Evolutionary conservation across 1,140 invertebrate genomes (phyloP).

Genomic region (Bombus pyrosoma): DNA sequence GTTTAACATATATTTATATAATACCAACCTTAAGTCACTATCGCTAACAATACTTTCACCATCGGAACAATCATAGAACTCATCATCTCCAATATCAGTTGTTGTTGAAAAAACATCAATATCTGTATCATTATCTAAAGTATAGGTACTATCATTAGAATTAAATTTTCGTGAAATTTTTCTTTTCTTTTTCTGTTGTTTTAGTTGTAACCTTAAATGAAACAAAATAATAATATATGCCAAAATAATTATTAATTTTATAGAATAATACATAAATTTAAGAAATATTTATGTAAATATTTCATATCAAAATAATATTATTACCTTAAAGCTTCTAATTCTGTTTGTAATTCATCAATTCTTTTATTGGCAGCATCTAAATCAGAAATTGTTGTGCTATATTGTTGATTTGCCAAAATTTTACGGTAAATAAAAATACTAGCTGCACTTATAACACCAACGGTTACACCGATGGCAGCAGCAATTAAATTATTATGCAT

Average conservation of each 20-base stretch:
- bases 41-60: slow-evolving; percentile 72
- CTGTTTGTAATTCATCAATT: slow-evolving; percentile 73
- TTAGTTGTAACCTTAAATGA: slow-evolving; percentile 66
- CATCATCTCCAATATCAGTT: slow-evolving; percentile 79
- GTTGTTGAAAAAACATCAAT: slow-evolving; percentile 77
- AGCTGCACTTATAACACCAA: slow-evolving; percentile 85
- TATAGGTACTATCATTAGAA: slow-evolving; percentile 67
- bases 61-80: slow-evolving; percentile 82
- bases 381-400: slow-evolving; percentile 80
- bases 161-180: slow-evolving; percentile 64
- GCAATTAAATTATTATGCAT: slow-evolving; percentile 76
- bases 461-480: slow-evolving; percentile 81
- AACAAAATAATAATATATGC: slow-evolving; percentile 31
- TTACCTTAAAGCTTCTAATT: slow-evolving; percentile 75
- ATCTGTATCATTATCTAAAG: slow-evolving; percentile 75
- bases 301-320: slow-evolving; percentile 18
- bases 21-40: slow-evolving; percentile 74
- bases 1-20: slow-evolving; percentile 22
- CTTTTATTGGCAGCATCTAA: slow-evolving; percentile 73
- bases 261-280: slow-evolving; percentile 21
- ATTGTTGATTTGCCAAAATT: slow-evolving; percentile 84
- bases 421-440: slow-evolving; percentile 86
- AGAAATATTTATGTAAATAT: slow-evolving; percentile 7
- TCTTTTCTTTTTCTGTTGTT: slow-evolving; percentile 69
- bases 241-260: slow-evolving; percentile 5